phyloP scores from a whole-genome alignment of 92 coral and sea anemone genomes.

The Epizoanthus rinbou region DNA sequence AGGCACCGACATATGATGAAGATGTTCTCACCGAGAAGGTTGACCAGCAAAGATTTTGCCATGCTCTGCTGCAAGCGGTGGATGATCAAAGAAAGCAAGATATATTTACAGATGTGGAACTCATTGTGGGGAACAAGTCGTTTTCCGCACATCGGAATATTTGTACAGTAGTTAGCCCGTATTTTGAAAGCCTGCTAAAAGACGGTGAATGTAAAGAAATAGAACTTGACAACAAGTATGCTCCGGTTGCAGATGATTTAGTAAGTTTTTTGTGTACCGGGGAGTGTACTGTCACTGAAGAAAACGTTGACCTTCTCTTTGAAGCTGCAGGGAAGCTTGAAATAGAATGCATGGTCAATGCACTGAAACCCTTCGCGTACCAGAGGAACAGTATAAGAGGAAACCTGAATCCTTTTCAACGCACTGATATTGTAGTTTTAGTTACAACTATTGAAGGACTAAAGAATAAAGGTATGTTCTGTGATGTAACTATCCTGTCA shows the following conservation, averaged over 20 bases:
- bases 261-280: slow-evolving; percentile 52
- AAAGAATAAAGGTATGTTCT: slow-evolving; percentile 42
- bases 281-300: slow-evolving; percentile 47
- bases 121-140: slow-evolving; percentile 36
- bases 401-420: slow-evolving; percentile 41
- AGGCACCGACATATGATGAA: slow-evolving; percentile 24
- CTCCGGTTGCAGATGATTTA: slow-evolving; percentile 38
- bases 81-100: slow-evolving; percentile 29
- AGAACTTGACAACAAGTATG: slow-evolving; percentile 53
- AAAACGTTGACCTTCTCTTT: slow-evolving; percentile 32
- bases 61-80: background rate
- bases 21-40: slow-evolving; percentile 35
- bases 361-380: slow-evolving; percentile 33
- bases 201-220: slow-evolving; percentile 8
- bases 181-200: slow-evolving; percentile 46
- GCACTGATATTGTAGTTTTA: slow-evolving; percentile 18
- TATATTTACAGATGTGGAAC: slow-evolving; percentile 48
- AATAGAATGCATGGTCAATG: slow-evolving; percentile 13
- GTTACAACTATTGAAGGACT: slow-evolving; percentile 37
- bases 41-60: slow-evolving; percentile 29
- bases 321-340: slow-evolving; percentile 45
- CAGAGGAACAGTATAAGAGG: slow-evolving; percentile 12
- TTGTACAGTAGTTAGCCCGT: slow-evolving; percentile 33
- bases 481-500: slow-evolving; percentile 53
- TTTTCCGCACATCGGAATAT: slow-evolving; percentile 60